Evolutionary conservation across 1,140 invertebrate genomes (phyloP).

Genomic region (Drepana arcuata): DNA sequence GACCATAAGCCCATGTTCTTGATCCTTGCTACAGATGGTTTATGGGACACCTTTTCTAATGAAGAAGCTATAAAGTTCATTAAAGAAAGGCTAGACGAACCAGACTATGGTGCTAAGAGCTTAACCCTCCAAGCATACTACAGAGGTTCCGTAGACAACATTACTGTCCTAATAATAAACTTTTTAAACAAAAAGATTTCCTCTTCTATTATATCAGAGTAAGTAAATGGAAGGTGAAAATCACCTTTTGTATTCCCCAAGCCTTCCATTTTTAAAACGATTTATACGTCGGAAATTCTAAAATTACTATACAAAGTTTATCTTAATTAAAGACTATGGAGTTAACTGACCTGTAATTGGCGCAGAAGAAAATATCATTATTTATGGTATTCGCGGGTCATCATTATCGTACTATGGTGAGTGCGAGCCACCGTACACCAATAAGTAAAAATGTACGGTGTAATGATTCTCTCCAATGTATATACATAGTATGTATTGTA

Average conservation of each 20-base stretch:
- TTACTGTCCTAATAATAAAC: constrained; percentile 93
- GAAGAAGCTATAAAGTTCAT: constrained; percentile 94
- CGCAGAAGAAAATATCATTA: not conserved
- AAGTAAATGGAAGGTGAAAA: constrained; percentile 5
- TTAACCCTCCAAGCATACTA: constrained; percentile 92
- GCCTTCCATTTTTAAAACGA: constrained; percentile 10
- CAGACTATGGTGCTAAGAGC: constrained; percentile 91
- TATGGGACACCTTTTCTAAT: constrained; percentile 96
- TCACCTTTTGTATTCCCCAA: constrained; percentile 5
- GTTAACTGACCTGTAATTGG: not conserved
- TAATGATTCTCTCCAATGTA: too few relatives aligned
- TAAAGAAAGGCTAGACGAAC: constrained; percentile 85
- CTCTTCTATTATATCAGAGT: constrained; percentile 14
- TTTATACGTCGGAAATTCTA: too few relatives aligned
- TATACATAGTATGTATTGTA: too few relatives aligned
- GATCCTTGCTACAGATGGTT: constrained; percentile 93
- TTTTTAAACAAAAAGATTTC: constrained; percentile 76
- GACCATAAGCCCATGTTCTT: constrained; percentile 91
- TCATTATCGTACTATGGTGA: not conserved
- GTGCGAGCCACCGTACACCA: not conserved
- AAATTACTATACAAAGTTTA: not conserved
- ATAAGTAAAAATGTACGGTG: constrained; percentile 27
- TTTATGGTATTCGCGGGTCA: not conserved
- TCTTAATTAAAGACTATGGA: not conserved
- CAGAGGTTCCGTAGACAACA: constrained; percentile 94